Evolutionary conservation across 2,888 invertebrate species (phyloP).

Genomic region (Lymantria monacha): DNA sequence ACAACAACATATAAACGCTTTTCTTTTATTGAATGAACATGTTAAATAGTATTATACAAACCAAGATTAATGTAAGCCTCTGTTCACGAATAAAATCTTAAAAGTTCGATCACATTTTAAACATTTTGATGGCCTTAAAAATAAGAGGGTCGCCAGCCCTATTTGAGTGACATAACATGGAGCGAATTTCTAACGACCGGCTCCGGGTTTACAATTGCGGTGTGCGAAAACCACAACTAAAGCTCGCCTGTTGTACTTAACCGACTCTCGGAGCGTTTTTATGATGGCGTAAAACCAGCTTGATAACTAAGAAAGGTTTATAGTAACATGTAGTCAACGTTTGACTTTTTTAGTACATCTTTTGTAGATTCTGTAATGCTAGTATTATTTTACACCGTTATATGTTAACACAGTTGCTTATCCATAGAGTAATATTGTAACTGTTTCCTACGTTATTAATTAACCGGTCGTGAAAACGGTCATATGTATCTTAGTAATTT

Average conservation of each 20-base stretch:
- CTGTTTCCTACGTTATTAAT: no score
- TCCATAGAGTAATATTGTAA: no score
- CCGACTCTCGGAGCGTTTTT: constrained; percentile 23
- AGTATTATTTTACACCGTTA: background rate
- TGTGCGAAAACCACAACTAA: constrained; percentile 23
- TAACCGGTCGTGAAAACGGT: no score
- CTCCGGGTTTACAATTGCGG: constrained; percentile 18
- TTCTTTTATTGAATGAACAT: no score
- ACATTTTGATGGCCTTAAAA: background rate
- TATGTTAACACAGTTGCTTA: background rate
- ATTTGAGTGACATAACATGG: constrained; percentile 13
- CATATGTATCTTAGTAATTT: no score
- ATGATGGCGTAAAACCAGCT: constrained; percentile 21
- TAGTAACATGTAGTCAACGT: background rate
- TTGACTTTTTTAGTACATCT: background rate
- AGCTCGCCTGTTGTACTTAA: constrained; percentile 18
- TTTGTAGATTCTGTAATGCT: background rate
- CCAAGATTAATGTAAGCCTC: no score
- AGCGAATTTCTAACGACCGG: constrained; percentile 11
- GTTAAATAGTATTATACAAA: no score
- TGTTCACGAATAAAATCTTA: no score
- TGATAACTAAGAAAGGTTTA: constrained; percentile 18
- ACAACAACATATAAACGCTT: no score
- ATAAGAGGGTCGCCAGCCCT: background rate
- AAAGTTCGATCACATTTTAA: background rate